Conservation (phyloP, 1,140 invertebrate species). For the Euwallacea fornicatus region DNA sequence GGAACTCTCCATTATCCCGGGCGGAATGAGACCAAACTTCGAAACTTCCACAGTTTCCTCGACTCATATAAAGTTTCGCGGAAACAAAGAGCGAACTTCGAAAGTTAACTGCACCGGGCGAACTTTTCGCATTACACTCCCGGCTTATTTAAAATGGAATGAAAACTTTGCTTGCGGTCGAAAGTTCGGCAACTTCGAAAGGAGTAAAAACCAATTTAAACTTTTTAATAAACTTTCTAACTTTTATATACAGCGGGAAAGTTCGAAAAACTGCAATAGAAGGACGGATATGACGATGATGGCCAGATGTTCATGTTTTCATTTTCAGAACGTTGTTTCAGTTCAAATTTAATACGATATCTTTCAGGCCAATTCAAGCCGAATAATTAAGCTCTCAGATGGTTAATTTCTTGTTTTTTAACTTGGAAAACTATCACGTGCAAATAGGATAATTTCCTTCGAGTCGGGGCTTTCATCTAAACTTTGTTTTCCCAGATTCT, state of each 20-base stretch:
- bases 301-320: no score
- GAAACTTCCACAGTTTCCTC: constrained; percentile 14
- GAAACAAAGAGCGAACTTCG: constrained; percentile 27
- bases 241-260: constrained; percentile 17
- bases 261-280: not conserved
- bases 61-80: constrained; percentile 26
- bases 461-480: no score
- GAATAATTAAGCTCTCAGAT: no score
- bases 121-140: constrained; percentile 32
- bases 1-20: constrained; percentile 1
- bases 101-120: constrained; percentile 31
- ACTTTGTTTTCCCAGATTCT: no score
- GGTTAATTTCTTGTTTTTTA: no score
- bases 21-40: constrained; percentile 15
- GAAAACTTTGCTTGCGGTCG: constrained; percentile 26
- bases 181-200: constrained; percentile 28
- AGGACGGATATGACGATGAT: not conserved
- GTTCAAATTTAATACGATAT: no score
- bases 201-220: constrained; percentile 30
- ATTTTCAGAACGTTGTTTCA: no score
- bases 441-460: no score
- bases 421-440: no score
- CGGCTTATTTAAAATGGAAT: constrained; percentile 31
- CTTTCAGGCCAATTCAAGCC: no score
- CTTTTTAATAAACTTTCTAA: constrained; percentile 27